These are phyloP conservation scores for Sebastes paucispinis DNA, from an alignment of 2,797 vertebrate species.

Conservation along the genomic window DNA sequence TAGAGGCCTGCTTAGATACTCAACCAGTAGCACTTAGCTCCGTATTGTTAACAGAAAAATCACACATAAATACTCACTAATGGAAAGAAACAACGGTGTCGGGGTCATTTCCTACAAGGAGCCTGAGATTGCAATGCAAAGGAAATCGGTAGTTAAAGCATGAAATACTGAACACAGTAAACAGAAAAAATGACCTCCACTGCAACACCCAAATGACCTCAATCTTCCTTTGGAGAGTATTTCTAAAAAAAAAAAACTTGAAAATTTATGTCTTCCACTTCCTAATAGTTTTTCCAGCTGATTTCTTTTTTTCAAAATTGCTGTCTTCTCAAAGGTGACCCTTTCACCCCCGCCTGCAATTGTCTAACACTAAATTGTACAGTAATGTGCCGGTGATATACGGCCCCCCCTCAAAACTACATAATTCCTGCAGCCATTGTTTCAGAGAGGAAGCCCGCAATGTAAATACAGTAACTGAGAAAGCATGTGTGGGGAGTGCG, in stretches of 20 bases:
- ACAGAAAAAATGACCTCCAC: constrained; percentile 82
- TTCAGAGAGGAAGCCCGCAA: constrained; percentile 92
- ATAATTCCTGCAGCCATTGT: constrained; percentile 91
- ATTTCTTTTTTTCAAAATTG: constrained; percentile 74
- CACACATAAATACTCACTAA: constrained; percentile 79
- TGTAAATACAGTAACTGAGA: constrained; percentile 96
- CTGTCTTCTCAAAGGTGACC: constrained; percentile 79
- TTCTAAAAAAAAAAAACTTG: constrained; percentile 69
- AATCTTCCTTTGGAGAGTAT: constrained; percentile 85
- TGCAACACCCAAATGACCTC: constrained; percentile 87
- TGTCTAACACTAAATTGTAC: constrained; percentile 82
- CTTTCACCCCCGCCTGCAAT: constrained; percentile 79
- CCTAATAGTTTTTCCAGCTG: constrained; percentile 88
- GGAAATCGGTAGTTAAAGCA: constrained; percentile 87
- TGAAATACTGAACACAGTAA: constrained; percentile 85
- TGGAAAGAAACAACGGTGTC: constrained; percentile 77
- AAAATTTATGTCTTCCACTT: constrained; percentile 88
- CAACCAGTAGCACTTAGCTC: constrained; percentile 24
- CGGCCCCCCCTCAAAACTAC: constrained; percentile 61
- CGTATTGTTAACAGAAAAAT: constrained; percentile 72
- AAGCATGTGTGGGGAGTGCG: constrained; percentile 88
- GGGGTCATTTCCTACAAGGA: constrained; percentile 85
- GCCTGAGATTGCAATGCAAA: constrained; percentile 80
- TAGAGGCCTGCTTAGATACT: constrained; percentile 25
- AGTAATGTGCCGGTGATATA: constrained; percentile 73